Evolutionary conservation across 2,888 invertebrate genomes (phyloP).

Genomic region (Tolmerus cingulatus): DNA sequence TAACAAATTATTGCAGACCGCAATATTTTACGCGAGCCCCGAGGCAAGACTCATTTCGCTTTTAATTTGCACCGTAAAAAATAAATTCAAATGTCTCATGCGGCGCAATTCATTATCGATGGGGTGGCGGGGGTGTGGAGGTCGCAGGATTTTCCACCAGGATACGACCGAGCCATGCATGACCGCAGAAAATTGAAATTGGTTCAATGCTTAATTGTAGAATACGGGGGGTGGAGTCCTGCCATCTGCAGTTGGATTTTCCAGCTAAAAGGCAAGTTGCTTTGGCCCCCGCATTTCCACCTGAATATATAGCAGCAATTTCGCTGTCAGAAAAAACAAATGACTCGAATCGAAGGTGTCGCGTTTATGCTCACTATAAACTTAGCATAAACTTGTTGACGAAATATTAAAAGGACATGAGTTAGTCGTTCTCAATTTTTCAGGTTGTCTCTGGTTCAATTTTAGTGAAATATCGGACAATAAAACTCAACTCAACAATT

Average conservation of each 20-base stretch:
- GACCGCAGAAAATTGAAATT: constrained; percentile 34
- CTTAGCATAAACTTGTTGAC: constrained; percentile 15
- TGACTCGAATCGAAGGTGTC: not conserved
- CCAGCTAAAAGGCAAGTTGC: not conserved
- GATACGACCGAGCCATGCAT: not conserved
- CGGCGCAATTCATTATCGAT: constrained; percentile 8
- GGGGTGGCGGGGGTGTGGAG: not conserved
- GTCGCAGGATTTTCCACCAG: not conserved
- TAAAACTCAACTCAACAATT: constrained; percentile 21
- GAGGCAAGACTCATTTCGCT: not conserved
- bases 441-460: not conserved
- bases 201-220: constrained; percentile 25
- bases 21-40: not conserved
- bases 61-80: not conserved
- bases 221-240: not conserved
- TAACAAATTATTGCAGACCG: not conserved
- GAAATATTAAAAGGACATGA: constrained; percentile 14
- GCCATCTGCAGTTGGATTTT: constrained; percentile 12
- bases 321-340: constrained; percentile 11
- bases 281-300: not conserved
- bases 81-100: constrained; percentile 22
- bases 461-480: constrained; percentile 19
- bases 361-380: not conserved
- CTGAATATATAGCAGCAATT: constrained; percentile 24
- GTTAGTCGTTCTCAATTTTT: not conserved